A percentile compares a stretch with the other conserved stretches of the same genome.
phyloP scores from a whole-genome alignment of 1,140 invertebrate species.

The Papilio dardanus region DNA sequence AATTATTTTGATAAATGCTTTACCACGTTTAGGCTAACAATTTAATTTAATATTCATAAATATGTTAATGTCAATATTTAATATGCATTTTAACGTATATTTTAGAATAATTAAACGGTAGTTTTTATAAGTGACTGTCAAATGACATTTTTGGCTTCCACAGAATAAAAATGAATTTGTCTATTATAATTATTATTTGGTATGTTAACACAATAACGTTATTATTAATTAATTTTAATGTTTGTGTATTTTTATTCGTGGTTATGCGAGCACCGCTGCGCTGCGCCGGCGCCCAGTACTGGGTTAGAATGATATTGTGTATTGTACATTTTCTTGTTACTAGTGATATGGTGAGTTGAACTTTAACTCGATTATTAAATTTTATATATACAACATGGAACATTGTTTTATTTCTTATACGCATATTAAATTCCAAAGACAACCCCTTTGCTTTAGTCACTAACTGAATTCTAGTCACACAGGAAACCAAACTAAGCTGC shows the following conservation, averaged over 20 bases:
- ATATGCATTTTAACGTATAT: constrained; percentile 53
- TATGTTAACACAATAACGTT: constrained; percentile 25
- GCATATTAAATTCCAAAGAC: too few species aligned
- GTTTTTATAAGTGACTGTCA: constrained; percentile 46
- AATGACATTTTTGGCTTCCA: constrained; percentile 58
- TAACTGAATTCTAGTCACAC: too few species aligned
- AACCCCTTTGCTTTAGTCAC: too few species aligned
- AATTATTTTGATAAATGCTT: constrained; percentile 55
- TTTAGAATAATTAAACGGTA: constrained; percentile 50
- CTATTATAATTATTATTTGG: constrained; percentile 44
- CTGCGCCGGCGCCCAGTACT: neutral
- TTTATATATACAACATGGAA: constrained; percentile 68
- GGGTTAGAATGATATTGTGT: constrained; percentile 52
- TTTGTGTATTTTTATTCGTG: constrained; percentile 39
- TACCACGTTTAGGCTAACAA: constrained; percentile 66
- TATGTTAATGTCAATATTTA: constrained; percentile 62
- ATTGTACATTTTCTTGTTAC: constrained; percentile 72
- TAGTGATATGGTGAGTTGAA: constrained; percentile 68
- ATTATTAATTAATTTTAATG: constrained; percentile 38
- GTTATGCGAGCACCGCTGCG: constrained; percentile 15
- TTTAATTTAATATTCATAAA: constrained; percentile 54
- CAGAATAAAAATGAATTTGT: constrained; percentile 47
- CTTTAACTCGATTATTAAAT: constrained; percentile 75
- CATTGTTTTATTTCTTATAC: constrained; percentile 49
- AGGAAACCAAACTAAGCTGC: too few species aligned